Conservation (phyloP, 2,888 invertebrate species). For the Mesorhabditis belari region DNA sequence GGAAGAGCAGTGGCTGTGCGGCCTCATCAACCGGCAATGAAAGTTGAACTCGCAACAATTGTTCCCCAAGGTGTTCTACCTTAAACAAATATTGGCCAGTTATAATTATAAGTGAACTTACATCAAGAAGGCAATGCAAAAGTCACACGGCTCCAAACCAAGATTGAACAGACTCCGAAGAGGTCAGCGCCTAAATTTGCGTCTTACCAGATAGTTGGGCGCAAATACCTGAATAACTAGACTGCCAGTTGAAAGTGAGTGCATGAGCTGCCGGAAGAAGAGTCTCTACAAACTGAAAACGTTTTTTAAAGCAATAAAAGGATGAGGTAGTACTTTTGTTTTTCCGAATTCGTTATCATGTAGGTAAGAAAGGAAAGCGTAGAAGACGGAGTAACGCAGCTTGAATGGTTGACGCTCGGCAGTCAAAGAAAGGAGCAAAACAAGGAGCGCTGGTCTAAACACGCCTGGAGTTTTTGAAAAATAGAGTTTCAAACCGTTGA, state of each 20-base stretch:
- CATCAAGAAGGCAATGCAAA: constrained; percentile 78
- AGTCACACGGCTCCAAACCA: constrained; percentile 92
- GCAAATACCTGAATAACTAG: constrained; percentile 15
- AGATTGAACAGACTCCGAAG: constrained; percentile 47
- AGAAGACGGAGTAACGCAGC: constrained; percentile 84
- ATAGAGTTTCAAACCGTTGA: constrained; percentile 13
- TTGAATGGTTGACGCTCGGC: constrained; percentile 91
- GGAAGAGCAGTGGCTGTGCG: constrained; percentile 81
- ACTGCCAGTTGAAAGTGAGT: constrained; percentile 24
- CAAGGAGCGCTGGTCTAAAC: constrained; percentile 78
- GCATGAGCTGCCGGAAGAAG: no score
- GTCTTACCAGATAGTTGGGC: no score
- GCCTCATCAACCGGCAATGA: constrained; percentile 69
- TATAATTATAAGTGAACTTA: no score
- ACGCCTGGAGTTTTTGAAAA: background rate
- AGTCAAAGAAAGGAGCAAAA: constrained; percentile 93
- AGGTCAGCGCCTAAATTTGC: no score
- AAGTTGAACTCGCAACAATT: constrained; percentile 79
- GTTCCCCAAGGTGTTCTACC: constrained; percentile 65
- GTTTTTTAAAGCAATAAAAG: no score
- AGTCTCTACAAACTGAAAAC: no score
- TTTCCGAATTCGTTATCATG: constrained; percentile 79
- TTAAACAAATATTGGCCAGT: no score
- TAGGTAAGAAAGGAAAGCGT: constrained; percentile 91
- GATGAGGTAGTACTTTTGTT: no score